phyloP scores from a whole-genome alignment of 1,140 invertebrate species.

The Paraescarpia echinospica region DNA sequence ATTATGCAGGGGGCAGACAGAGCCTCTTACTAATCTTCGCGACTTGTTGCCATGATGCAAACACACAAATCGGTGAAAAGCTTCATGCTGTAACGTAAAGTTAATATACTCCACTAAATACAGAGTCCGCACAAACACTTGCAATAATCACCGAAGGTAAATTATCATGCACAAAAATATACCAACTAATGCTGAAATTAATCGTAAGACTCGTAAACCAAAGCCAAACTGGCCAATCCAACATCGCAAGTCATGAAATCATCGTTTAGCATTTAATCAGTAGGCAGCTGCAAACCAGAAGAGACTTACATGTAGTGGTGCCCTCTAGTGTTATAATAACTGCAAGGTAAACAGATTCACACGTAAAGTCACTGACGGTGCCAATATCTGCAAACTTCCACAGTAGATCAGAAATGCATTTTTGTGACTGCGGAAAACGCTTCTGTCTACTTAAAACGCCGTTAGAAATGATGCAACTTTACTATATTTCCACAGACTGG shows the following conservation, averaged over 20 bases:
- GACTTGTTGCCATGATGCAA: background rate
- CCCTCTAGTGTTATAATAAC: background rate
- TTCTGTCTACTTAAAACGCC: background rate
- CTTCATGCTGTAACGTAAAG: background rate
- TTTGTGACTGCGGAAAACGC: background rate
- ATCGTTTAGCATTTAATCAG: background rate
- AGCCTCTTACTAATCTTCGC: background rate
- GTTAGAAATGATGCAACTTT: background rate
- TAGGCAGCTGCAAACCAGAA: background rate
- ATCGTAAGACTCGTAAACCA: background rate
- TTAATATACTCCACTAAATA: conserved; percentile 2
- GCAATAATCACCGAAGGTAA: background rate
- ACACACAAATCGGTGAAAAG: background rate
- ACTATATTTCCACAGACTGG: background rate
- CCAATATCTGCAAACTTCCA: background rate
- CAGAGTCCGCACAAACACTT: background rate
- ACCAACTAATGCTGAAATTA: conserved; percentile 1
- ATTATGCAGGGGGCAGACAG: background rate
- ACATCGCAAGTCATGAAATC: background rate
- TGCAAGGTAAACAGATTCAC: background rate
- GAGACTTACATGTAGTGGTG: background rate
- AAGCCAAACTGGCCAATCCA: conserved; percentile 3
- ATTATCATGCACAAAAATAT: background rate
- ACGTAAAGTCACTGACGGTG: background rate
- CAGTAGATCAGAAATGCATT: background rate